Percentiles rank a stretch among this genome's conserved stretches.
Conservation (phyloP, 2,113 vertebrate genomes). For the Egretta garzetta region DNA sequence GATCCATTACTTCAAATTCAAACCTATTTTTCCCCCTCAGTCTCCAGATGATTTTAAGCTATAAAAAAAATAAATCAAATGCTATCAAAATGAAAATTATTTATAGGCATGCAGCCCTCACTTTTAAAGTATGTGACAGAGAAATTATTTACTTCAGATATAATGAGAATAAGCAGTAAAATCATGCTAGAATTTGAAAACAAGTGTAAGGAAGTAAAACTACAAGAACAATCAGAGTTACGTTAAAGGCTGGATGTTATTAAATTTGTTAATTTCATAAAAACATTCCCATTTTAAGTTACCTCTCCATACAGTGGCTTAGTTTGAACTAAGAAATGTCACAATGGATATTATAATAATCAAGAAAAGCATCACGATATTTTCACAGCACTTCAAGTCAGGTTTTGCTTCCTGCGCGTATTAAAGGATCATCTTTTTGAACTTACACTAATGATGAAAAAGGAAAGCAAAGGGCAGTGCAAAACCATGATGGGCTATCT, state of each 20-base stretch:
- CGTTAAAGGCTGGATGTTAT: not conserved
- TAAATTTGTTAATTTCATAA: not conserved
- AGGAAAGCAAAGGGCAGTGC: not conserved
- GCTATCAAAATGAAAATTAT: not conserved
- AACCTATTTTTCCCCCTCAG: not conserved
- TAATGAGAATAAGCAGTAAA: not conserved
- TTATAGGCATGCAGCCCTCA: not conserved
- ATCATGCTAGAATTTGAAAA: not conserved
- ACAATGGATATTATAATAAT: not conserved
- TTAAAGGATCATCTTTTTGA: not conserved
- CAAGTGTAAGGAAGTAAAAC: not conserved
- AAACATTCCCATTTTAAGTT: not conserved
- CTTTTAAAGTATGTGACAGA: not conserved
- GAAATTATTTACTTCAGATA: not conserved
- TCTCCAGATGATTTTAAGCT: not conserved
- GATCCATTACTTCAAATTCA: not conserved
- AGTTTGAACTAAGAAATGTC: not conserved
- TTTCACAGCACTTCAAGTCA: not conserved
- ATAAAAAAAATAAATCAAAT: not conserved
- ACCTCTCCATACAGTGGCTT: not conserved
- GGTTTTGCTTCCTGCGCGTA: not conserved
- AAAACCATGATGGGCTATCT: not conserved
- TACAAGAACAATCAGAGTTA: not conserved
- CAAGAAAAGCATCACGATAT: not conserved
- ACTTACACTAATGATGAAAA: not conserved